Evolutionary conservation across 2,888 invertebrate species (phyloP), one percentile per base, ranked within the genome.

Genomic region (Phaedon cochleariae): DNA sequence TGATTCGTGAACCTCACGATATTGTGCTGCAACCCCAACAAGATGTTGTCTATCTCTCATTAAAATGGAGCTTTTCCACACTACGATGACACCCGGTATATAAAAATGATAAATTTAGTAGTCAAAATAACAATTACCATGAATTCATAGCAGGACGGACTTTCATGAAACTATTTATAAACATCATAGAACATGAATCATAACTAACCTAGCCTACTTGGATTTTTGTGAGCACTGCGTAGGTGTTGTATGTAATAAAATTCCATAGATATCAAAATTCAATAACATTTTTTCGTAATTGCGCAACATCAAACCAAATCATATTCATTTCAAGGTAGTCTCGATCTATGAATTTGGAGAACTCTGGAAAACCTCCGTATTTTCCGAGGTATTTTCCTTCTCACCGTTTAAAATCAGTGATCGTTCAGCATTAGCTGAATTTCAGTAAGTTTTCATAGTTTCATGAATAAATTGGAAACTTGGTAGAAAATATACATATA

Each of bases 151-250:
- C 41, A 2, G 12, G 41, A 10, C 41, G n/a, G n/a, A n/a, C 15
- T 15, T 12, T 4, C n/a, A 34, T 9, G 7, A 26, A 51, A 15
- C 51, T 22, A 51, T 51, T 26, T 51, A 51, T 26, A 51, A n/a
- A 51, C n/a, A 26, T 26, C 22, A 51, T n/a, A 21, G 21, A 12
- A 51, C 26, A 51, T 26, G 22, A 51, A 51, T 51, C 51, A 51
- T 51, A 51, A 51, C 51, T 51, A 51, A 51, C 51, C 51, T 51
- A 51, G 51, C 51, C 51, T 51, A 51, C 51, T 51, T 51, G 15
- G n/a, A 21, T 26, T 26, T 51, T 51, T 21, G 51, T 51, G 15
- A 22, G 51, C 51, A 26, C 15, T 3, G 22, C 26, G 51, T 26
- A 26, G 26, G 22, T 26, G 26, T n/a, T 5, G 7, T 22, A 22